Evolutionary conservation across 1,140 invertebrate genomes (phyloP).

Genomic region (Leptinotarsa defecta): DNA sequence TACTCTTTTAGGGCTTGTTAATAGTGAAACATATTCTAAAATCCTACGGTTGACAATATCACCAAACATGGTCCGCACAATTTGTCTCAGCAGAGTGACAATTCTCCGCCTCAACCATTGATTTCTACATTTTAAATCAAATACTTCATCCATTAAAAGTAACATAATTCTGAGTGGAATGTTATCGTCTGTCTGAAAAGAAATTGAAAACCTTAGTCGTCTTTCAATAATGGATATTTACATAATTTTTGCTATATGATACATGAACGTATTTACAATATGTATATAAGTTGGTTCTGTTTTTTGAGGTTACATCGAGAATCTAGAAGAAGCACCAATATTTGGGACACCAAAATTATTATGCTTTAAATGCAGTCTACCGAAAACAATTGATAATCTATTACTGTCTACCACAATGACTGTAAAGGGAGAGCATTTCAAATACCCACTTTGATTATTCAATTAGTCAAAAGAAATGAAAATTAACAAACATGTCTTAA

Average conservation of each 20-base stretch:
- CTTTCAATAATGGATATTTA: background rate
- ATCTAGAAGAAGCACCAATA: too few relatives aligned
- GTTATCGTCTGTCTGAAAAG: constrained; percentile 73
- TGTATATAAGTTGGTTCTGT: too few relatives aligned
- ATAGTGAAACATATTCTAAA: constrained; percentile 85
- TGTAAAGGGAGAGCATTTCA: too few relatives aligned
- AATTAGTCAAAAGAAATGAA: too few relatives aligned
- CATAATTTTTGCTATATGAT: background rate
- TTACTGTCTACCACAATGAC: too few relatives aligned
- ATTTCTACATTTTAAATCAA: constrained; percentile 84
- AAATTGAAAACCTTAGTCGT: constrained; percentile 12
- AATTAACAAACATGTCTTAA: too few relatives aligned
- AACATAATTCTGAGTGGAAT: constrained; percentile 87
- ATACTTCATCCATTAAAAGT: constrained; percentile 88
- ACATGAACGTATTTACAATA: too few relatives aligned
- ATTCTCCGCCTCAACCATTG: constrained; percentile 86
- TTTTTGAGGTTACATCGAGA: too few relatives aligned
- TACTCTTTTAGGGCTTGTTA: constrained; percentile 88
- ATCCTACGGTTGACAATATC: constrained; percentile 89
- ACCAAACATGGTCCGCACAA: constrained; percentile 81
- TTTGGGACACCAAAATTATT: too few relatives aligned
- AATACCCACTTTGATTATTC: too few relatives aligned
- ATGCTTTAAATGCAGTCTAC: too few relatives aligned
- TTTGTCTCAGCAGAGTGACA: constrained; percentile 77
- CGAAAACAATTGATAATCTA: too few relatives aligned